Base-by-base conservation (phyloP, 2,888 invertebrate genomes). In the Chloroclystis v-ata region DNA sequence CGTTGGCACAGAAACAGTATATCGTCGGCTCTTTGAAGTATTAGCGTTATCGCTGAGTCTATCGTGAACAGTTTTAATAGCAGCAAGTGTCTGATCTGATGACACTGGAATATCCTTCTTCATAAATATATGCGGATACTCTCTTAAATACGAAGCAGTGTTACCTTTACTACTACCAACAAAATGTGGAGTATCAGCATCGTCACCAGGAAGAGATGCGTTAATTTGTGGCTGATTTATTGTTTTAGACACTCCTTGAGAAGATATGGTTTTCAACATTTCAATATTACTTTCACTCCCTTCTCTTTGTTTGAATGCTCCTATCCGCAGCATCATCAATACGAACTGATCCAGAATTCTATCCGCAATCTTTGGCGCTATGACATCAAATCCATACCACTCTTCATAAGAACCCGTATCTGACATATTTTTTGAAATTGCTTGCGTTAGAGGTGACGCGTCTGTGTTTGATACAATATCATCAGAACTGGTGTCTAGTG, bases 51-150 rank as follows among this genome's bases (percentile, higher is more conserved):
- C 52, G 30, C 51, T 54, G 43, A 42, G 43, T n/a, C 26, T 49
- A 8, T 55, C 56, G 25, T 52, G 54, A 38, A 54, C 40, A 16
- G 47, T 56, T 44, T 49, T 57, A 13, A 41, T 52, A 25, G 52
- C 42, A 29, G 51, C 52, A 32, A 38, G 29, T 20, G 2, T 20
- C 33, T 28, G 43, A n/a, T 59, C 59, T 6, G 40, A 43, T 20
- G 43, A 14, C 5, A 56, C 51, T 44, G 65, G 58, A 13, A 61
- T 43, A 16, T 78, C 51, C 39, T 69, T 82, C 57, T 78, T 84
- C 70, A 73, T 78, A 60, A 86, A 86, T 65, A 85, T 83, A 57
- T 84, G 73, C 10, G 85, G 85, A 61, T 83, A 85, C 40, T 86
- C 77, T 25, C 71, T 69, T 32, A 86, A 57, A 48, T 84, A 86